Evolutionary conservation across 2,113 vertebrate genomes (phyloP).

Genomic region (Onychostruthus taczanowskii): DNA sequence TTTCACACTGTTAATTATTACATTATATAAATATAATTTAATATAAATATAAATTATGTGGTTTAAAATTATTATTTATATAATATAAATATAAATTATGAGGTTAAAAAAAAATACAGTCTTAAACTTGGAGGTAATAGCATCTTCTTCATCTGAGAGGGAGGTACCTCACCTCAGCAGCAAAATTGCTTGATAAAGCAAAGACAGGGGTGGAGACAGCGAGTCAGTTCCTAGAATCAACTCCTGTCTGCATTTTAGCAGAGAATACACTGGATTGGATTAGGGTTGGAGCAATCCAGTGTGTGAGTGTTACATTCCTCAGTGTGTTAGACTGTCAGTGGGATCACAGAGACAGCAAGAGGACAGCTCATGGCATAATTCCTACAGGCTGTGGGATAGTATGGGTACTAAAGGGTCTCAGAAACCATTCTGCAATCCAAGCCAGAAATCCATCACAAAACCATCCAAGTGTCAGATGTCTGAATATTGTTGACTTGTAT

Average conservation of each 20-base stretch:
- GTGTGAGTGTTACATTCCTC: background rate
- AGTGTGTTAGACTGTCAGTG: background rate
- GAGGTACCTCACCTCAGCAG: background rate
- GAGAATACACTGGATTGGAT: background rate
- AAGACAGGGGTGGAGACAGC: background rate
- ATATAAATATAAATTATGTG: no score
- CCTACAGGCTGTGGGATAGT: fast-evolving
- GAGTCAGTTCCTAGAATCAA: background rate
- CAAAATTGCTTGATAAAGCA: background rate
- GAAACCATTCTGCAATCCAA: background rate
- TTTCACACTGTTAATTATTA: background rate
- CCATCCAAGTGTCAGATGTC: background rate
- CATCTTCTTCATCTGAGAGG: background rate
- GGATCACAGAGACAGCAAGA: background rate
- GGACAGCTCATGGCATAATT: background rate
- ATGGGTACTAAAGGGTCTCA: background rate
- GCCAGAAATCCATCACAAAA: background rate
- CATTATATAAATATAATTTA: no score
- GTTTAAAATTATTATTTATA: no score
- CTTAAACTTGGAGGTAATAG: background rate
- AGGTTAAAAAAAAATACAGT: background rate
- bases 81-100: background rate
- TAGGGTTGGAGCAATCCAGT: background rate
- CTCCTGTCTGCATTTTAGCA: background rate
- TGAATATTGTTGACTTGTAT: background rate